Evolutionary conservation across 2,113 vertebrate species (phyloP), one percentile per base, ranked within the genome.

Genomic region (Upupa epops): DNA sequence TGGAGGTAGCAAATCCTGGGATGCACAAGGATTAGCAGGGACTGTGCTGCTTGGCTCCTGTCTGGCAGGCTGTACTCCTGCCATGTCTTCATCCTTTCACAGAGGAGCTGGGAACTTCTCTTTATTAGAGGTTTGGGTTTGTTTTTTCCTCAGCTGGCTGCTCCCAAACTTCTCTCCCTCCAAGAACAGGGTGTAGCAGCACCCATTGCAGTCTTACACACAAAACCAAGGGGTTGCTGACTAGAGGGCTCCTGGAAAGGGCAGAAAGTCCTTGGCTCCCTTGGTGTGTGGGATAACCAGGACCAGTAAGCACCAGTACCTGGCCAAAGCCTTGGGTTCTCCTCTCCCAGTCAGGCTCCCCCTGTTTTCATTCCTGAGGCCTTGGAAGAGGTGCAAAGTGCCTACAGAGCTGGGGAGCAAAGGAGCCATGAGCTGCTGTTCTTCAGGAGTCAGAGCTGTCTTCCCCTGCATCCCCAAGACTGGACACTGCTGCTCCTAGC

Each of bases 1-100:
- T 45, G 58, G 60, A 88, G 45, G 73, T 13, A 28, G 42, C 26
- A 32, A 20, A 69, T 76, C 32, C 76, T 69, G 49, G 3, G 8
- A 10, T 18, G 52, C 32, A 17, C 3, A 1, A 49, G 61, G 45
- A 7, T 31, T 14, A 26, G 24, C 9, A 19, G 0, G 0, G 2
- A 0, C 29, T 24, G 20, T 25, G 2, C 8, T 55, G 37, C 78
- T 65, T 0, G 1, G 6, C 40, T 68, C 80, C 61, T 10, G 8
- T 13, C 45, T 51, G 48, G 49, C 3, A 25, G 54, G 20, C 66
- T 0, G 1, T 54, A 66, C 32, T 85, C 19, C 6, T 28, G 59
- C 28, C 1, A 2, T 17, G 19, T 32, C 17, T 89, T 69, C 68
- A 42, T 42, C 55, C 45, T 86, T 80, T 13, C 34, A 49, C 51